Conservation (phyloP, 2,797 vertebrate species). For the Arrhamphus sclerolepis region DNA sequence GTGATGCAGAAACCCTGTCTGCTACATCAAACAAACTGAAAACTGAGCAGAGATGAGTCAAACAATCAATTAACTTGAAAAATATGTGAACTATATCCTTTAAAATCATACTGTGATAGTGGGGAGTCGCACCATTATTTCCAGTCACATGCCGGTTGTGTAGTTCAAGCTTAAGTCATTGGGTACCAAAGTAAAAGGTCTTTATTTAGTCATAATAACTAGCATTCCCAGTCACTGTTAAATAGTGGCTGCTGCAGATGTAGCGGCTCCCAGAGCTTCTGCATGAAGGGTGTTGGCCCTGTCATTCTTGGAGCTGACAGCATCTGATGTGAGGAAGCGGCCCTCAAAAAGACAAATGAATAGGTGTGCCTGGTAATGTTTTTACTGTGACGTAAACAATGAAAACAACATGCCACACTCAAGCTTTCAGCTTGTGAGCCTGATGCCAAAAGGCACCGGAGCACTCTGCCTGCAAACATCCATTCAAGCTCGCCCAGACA, state of each 20-base stretch:
- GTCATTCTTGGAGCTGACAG: not conserved
- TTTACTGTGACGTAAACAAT: conserved; percentile 29
- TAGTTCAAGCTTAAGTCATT: conserved; percentile 55
- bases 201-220: conserved; percentile 76
- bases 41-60: no score
- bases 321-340: conserved; percentile 8
- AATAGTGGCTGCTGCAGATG: conserved; percentile 63
- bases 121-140: no score
- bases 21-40: no score
- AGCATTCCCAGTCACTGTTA: conserved; percentile 63
- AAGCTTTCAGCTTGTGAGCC: conserved; percentile 45
- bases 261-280: conserved; percentile 37
- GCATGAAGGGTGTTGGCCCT: not conserved
- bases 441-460: conserved; percentile 32
- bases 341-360: conserved; percentile 34
- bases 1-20: no score
- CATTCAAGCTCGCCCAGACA: conserved; percentile 63
- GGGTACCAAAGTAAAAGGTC: conserved; percentile 49
- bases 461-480: conserved; percentile 61
- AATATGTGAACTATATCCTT: no score
- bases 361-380: conserved; percentile 24
- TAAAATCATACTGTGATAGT: no score
- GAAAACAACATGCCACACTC: conserved; percentile 44
- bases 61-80: no score
- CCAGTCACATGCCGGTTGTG: not conserved